These are phyloP conservation scores for Irena cyanogastra DNA, from an alignment of 2,113 vertebrate genomes.

Conservation along the genomic window DNA sequence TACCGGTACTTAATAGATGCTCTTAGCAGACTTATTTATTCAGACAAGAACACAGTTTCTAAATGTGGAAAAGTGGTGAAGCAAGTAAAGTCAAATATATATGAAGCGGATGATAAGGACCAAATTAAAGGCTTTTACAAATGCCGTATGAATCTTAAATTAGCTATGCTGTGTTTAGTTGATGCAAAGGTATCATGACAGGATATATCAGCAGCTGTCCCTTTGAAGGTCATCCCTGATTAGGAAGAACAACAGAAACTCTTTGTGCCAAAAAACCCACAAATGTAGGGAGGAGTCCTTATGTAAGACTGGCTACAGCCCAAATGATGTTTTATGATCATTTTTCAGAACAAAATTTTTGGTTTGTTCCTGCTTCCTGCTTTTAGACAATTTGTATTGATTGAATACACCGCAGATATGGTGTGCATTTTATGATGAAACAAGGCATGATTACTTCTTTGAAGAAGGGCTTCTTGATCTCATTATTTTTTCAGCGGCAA, in stretches of 20 bases:
- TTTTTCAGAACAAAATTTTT: neutral
- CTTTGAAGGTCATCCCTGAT: constrained; percentile 8
- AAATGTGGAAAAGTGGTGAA: constrained; percentile 18
- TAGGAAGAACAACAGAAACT: neutral
- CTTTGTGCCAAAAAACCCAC: neutral
- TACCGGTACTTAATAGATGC: constrained; percentile 50
- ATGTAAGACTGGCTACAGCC: neutral
- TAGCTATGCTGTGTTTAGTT: neutral
- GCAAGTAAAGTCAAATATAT: neutral
- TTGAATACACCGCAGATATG: neutral
- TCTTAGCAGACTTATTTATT: constrained; percentile 50
- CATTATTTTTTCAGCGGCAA: neutral
- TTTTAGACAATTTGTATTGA: neutral
- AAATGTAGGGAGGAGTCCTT: neutral
- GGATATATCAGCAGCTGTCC: neutral
- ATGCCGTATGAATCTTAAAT: neutral
- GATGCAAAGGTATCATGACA: neutral
- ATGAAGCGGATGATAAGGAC: neutral
- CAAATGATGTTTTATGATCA: neutral
- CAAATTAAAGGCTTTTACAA: neutral
- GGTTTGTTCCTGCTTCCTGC: neutral
- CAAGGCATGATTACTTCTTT: neutral
- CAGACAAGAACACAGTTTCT: constrained; percentile 36
- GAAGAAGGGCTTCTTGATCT: neutral
- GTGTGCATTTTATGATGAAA: neutral